Conservation (phyloP, 2,888 invertebrate species). For the Scaptomyza caliginosa region DNA sequence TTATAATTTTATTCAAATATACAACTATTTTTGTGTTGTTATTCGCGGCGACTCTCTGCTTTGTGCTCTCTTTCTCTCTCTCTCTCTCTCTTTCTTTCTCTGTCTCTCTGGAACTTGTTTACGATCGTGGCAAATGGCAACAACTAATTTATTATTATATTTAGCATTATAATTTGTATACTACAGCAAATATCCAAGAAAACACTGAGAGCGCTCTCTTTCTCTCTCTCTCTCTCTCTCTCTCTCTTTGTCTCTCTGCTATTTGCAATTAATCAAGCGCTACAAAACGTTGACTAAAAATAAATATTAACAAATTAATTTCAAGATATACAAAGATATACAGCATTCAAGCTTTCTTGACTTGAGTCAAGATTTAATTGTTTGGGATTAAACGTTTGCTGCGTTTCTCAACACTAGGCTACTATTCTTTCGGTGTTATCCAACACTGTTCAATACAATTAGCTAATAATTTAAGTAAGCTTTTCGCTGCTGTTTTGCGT, state of each 20-base stretch:
- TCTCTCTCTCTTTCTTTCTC: not conserved
- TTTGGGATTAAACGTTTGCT: too few species aligned
- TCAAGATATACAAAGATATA: constrained; percentile 40
- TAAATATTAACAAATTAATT: constrained; percentile 76
- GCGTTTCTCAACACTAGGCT: not conserved
- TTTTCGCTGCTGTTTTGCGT: constrained; percentile 2
- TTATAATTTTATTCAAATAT: constrained; percentile 28
- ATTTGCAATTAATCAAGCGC: constrained; percentile 70
- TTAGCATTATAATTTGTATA: constrained; percentile 56
- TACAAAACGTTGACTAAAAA: constrained; percentile 67
- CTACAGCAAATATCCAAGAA: constrained; percentile 27
- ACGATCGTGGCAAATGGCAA: constrained; percentile 70
- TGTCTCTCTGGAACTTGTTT: constrained; percentile 43
- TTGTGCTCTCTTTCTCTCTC: not conserved
- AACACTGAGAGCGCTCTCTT: constrained; percentile 3
- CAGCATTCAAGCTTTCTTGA: not conserved
- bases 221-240: too few species aligned
- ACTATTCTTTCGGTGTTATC: not conserved
- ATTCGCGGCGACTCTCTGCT: not conserved
- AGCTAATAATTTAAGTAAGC: not conserved
- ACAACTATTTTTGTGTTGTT: not conserved
- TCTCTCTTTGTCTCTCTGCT: not conserved
- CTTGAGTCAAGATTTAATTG: not conserved
- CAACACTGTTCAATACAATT: constrained; percentile 9
- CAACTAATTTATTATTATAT: constrained; percentile 64